A percentile compares a stretch with the other conserved stretches of the same genome.
Conservation (phyloP, 2,888 invertebrate genomes). For the Drosophila paranaensis region DNA sequence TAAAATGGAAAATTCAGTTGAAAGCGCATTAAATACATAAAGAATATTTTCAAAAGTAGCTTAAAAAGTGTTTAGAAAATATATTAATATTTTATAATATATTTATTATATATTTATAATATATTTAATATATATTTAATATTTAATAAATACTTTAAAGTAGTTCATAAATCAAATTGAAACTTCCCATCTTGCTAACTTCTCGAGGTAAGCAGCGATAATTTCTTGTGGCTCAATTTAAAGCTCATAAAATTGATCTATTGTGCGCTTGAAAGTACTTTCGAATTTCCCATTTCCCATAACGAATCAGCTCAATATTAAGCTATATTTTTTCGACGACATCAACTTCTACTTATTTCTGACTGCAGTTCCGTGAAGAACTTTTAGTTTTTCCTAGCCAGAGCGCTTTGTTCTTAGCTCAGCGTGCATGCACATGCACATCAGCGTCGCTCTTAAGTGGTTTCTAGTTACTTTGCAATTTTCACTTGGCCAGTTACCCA, state of each 20-base stretch:
- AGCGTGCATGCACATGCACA: conserved; percentile 33
- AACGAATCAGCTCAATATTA: conserved; percentile 32
- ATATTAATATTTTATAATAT: neutral
- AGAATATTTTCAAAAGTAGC: neutral
- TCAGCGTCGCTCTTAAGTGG: conserved; percentile 69
- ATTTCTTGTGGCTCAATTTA: neutral
- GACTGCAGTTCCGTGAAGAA: conserved; percentile 23
- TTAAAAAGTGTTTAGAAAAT: neutral
- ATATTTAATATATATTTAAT: neutral
- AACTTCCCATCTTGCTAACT: neutral
- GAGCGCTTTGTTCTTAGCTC: conserved; percentile 37
- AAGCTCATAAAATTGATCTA: neutral
- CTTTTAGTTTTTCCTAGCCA: conserved; percentile 17
- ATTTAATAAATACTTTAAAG: neutral
- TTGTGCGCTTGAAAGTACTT: neutral
- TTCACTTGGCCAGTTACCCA: conserved; percentile 60
- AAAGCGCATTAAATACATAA: neutral
- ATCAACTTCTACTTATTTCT: conserved; percentile 14
- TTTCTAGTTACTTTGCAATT: conserved; percentile 76
- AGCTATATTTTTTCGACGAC: conserved; percentile 14
- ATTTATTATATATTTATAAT: neutral
- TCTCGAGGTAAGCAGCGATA: neutral
- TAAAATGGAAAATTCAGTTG: neutral
- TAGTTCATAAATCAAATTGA: neutral
- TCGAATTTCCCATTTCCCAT: neutral